These are phyloP conservation scores for Heliconius hortense DNA, from an alignment of 2,888 invertebrate genomes.

Conservation along the genomic window DNA sequence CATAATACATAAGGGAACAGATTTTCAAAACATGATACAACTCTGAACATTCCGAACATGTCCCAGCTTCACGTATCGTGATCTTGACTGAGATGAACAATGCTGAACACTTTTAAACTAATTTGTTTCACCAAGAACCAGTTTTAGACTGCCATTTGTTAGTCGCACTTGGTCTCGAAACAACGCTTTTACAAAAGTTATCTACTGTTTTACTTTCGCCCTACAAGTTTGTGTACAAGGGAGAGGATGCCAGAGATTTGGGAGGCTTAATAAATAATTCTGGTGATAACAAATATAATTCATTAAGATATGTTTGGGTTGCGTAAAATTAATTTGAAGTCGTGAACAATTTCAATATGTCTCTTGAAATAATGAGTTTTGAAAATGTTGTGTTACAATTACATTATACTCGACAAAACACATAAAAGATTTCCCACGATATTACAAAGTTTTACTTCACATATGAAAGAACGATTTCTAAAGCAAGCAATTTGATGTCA, in stretches of 20 bases:
- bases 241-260: slow-evolving; percentile 29
- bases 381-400: slow-evolving; percentile 21
- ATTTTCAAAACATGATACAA: not conserved
- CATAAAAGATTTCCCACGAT: slow-evolving; percentile 10
- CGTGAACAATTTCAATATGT: slow-evolving; percentile 27
- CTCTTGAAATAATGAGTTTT: slow-evolving; percentile 12
- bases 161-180: slow-evolving; percentile 39
- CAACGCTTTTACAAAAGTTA: slow-evolving; percentile 51
- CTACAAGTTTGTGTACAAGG: slow-evolving; percentile 51
- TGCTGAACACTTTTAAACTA: slow-evolving; percentile 40
- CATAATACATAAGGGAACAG: slow-evolving; percentile 13
- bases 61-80: slow-evolving; percentile 9
- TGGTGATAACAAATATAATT: slow-evolving; percentile 27
- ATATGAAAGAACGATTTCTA: slow-evolving; percentile 13
- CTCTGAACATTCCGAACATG: slow-evolving; percentile 8
- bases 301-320: slow-evolving; percentile 26
- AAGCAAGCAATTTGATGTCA: slow-evolving; percentile 15
- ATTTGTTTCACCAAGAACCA: slow-evolving; percentile 40
- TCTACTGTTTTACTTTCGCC: slow-evolving; percentile 52
- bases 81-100: slow-evolving; percentile 31
- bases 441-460: slow-evolving; percentile 17
- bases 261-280: slow-evolving; percentile 35
- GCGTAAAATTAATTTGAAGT: slow-evolving; percentile 28
- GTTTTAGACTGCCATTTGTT: slow-evolving; percentile 43
- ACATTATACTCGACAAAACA: slow-evolving; percentile 20